phyloP scores from a whole-genome alignment of 1,140 invertebrate genomes.

The Tetraneura akinire region DNA sequence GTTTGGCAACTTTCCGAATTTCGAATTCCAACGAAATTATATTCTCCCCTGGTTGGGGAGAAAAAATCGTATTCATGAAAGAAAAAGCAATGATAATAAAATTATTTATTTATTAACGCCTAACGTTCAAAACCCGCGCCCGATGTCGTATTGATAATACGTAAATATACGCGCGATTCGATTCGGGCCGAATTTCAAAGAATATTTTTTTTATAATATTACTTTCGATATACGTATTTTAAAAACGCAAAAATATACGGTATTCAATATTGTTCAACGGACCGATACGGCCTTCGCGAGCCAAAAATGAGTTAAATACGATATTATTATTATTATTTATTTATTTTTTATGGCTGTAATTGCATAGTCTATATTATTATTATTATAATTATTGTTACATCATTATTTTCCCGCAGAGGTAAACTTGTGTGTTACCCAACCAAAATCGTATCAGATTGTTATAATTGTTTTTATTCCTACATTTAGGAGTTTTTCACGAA shows the following conservation, averaged over 20 bases:
- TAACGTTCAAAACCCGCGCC: too few species aligned
- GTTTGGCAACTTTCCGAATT: constrained; percentile 6
- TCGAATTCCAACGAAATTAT: background rate
- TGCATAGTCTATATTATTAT: too few species aligned
- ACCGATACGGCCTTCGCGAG: constrained; percentile 7
- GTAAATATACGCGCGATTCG: too few species aligned
- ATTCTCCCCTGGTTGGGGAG: background rate
- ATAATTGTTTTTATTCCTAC: background rate
- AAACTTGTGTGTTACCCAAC: too few species aligned
- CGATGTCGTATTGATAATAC: background rate
- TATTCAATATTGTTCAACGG: background rate
- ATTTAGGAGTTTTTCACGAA: too few species aligned
- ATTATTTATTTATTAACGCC: too few species aligned
- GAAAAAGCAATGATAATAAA: too few species aligned
- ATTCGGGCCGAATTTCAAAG: too few species aligned
- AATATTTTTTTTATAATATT: too few species aligned
- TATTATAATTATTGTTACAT: too few species aligned
- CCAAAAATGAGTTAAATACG: background rate
- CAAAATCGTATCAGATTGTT: too few species aligned
- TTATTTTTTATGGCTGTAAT: background rate
- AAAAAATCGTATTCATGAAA: background rate
- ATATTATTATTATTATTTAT: background rate
- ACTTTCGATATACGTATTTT: background rate
- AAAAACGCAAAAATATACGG: background rate
- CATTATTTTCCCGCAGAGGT: too few species aligned